These are phyloP conservation scores for Phalacrocorax aristotelis DNA, from an alignment of 2,113 vertebrate species.

Conservation along the genomic window DNA sequence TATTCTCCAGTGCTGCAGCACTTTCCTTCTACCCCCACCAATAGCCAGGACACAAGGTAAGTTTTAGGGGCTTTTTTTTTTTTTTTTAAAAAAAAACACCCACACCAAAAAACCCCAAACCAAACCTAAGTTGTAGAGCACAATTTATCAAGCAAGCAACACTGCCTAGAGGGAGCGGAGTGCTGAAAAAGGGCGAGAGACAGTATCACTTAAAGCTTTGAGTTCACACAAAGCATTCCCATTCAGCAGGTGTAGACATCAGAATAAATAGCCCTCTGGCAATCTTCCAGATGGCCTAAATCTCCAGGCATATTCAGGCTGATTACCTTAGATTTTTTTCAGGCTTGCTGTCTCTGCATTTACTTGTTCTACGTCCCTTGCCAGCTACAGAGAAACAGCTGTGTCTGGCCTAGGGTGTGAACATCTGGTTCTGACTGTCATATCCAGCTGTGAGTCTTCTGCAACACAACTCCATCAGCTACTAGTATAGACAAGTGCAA, in stretches of 20 bases:
- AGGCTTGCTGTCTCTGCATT: conserved; percentile 49
- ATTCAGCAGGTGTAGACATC: conserved; percentile 61
- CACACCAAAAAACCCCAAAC: neutral
- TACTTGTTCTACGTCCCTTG: conserved; percentile 59
- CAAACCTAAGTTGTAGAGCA: neutral
- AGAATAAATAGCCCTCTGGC: conserved; percentile 49
- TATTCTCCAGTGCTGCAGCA: neutral
- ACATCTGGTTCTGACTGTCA: conserved; percentile 49
- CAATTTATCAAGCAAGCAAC: conserved; percentile 7
- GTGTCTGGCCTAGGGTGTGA: conserved; percentile 53
- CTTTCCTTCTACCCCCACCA: neutral
- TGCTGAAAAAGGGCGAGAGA: conserved; percentile 9
- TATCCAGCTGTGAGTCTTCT: conserved; percentile 60
- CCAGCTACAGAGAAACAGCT: conserved; percentile 52
- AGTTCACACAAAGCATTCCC: conserved; percentile 58
- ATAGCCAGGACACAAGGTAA: neutral
- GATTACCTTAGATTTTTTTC: conserved; percentile 58
- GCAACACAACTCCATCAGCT: conserved; percentile 31
- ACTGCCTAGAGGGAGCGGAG: neutral
- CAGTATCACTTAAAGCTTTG: conserved; percentile 20
- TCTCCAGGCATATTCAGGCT: conserved; percentile 59
- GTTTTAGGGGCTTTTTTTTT: neutral
- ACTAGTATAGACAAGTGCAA: conserved; percentile 55
- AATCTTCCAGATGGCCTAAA: conserved; percentile 59
- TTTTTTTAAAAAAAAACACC: neutral